These are phyloP conservation scores for Amiota minor DNA, from an alignment of 2,888 invertebrate species.

Conservation along the genomic window DNA sequence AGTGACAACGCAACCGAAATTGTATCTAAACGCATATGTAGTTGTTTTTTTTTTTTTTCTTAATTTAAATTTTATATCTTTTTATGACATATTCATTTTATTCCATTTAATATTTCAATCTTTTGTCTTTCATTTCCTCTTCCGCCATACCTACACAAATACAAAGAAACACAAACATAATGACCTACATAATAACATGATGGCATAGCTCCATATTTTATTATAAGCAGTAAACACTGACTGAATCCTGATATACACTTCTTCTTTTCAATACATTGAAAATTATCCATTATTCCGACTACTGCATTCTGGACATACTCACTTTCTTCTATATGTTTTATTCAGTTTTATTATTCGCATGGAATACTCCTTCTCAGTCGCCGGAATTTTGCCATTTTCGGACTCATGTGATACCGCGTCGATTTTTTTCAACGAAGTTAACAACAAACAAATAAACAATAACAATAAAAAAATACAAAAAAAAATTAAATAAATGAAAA, in stretches of 20 bases:
- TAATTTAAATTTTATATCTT: slow-evolving; percentile 13
- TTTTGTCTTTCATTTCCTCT: slow-evolving; percentile 15
- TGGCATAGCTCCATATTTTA: background rate
- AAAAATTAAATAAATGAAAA: slow-evolving; percentile 41
- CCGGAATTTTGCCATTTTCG: slow-evolving; percentile 71
- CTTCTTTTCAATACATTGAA: too few species aligned
- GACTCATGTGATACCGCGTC: slow-evolving; percentile 71
- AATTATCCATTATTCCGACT: too few species aligned
- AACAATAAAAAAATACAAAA: slow-evolving; percentile 44
- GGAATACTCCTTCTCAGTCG: slow-evolving; percentile 59
- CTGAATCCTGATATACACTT: slow-evolving; percentile 47
- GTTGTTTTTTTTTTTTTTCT: slow-evolving; percentile 15
- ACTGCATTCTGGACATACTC: background rate
- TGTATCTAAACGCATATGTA: slow-evolving; percentile 4
- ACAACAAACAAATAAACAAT: slow-evolving; percentile 49
- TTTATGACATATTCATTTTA: background rate
- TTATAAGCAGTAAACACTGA: slow-evolving; percentile 49
- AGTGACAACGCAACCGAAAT: slow-evolving; percentile 30
- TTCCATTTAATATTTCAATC: slow-evolving; percentile 5
- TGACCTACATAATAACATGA: slow-evolving; percentile 7
- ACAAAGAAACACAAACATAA: background rate
- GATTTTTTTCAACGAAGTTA: slow-evolving; percentile 51
- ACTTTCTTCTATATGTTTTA: slow-evolving; percentile 26
- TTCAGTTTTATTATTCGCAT: slow-evolving; percentile 27
- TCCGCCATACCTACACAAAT: slow-evolving; percentile 19